Evolutionary conservation across 1,140 invertebrate genomes (phyloP), one percentile per base, ranked within the genome.

Genomic region (Procambarus clarkii): DNA sequence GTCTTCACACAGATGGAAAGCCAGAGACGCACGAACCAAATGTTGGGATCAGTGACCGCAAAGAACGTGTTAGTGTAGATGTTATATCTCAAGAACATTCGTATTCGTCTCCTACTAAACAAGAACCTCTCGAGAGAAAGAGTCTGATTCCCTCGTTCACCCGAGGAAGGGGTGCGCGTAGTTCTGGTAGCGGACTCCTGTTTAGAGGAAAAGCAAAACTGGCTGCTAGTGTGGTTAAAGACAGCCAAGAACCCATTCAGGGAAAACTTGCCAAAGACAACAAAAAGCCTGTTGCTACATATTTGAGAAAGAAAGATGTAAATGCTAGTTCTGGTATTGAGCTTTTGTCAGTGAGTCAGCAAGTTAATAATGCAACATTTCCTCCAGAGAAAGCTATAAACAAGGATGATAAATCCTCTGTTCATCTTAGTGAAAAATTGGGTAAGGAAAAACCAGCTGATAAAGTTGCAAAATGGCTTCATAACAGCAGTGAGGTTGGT

Each of bases 61-160:
- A 7, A 3, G n/a, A 83, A 24, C 64, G 2, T 84, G 0, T n/a
- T 5, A 5, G 7, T 74, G 69, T 83, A 15, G 54, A 76, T 77
- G 48, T 58, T 48, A 90, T 90, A 21, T 54, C 88, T 13, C 8
- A 83, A 50, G 88, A 90, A 24, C 88, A 90, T 54, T 84, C 88
- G 8, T 90, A 90, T 50, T 90, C 88, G 9, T 90, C 88, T n/a
- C 88, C 88, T 2, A 90, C 81, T 9, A 90, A 90, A 44, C 88
- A 90, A 81, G 88, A 82, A 58, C 80, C 88, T 5, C 18, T 77
- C 13, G 88, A 77, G 34, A 82, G 81, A 18, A 44, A 64, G 21
- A 86, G 76, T 54, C 4, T 54, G 34, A 77, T 45, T 9, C 77
- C 77, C n/a, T 21, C 34, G 13, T n/a, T 18, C 50, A 54, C 45